Evolutionary conservation across 2,113 vertebrate genomes (phyloP).

Genomic region (Oreochromis aureus): DNA sequence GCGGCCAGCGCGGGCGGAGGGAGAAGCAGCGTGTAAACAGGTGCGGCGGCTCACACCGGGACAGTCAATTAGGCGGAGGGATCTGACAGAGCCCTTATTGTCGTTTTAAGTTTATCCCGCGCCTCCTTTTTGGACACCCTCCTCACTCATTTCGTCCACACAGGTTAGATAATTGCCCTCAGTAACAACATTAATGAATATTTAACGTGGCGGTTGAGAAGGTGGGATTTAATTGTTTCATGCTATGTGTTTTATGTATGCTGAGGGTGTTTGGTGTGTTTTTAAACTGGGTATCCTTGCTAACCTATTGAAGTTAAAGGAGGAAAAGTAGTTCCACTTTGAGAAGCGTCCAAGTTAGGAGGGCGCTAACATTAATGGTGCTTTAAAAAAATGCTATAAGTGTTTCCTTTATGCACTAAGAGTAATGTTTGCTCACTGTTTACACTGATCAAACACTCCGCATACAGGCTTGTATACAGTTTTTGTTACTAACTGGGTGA

Average conservation of each 20-base stretch:
- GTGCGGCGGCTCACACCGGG: conserved; percentile 61
- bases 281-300: neutral
- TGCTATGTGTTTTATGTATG: neutral
- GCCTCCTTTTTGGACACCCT: neutral
- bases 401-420: neutral
- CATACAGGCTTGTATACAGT: neutral
- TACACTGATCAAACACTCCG: neutral
- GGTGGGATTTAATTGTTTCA: neutral
- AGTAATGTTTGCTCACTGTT: neutral
- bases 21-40: conserved; percentile 29
- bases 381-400: neutral
- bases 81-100: conserved; percentile 51
- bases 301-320: neutral
- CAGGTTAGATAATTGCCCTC: neutral
- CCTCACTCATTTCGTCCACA: neutral
- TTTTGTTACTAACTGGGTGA: neutral
- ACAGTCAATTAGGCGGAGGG: conserved; percentile 72
- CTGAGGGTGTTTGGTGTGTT: neutral
- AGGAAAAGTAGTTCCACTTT: neutral
- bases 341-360: neutral
- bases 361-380: neutral
- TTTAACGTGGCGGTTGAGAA: neutral
- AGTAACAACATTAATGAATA: neutral
- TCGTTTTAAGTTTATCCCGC: neutral
- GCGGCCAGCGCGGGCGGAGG: conserved; percentile 55